Conservation (phyloP, 1,140 invertebrate genomes). For the Ceratosolen solmsi region DNA sequence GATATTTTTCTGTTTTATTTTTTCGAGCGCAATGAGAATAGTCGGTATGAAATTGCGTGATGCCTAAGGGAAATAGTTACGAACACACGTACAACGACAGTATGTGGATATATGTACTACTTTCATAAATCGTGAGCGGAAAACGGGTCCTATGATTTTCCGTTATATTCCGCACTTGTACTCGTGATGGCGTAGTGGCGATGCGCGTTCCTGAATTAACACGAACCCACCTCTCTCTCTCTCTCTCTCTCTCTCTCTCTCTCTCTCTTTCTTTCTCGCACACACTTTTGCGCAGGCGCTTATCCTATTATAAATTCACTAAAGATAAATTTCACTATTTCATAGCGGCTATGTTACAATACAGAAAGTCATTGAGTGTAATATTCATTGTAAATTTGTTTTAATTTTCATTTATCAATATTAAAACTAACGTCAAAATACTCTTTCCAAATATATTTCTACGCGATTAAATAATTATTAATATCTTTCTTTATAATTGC, state of each 20-base stretch:
- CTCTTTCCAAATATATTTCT: too few relatives aligned
- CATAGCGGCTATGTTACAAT: not conserved
- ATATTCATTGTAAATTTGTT: not conserved
- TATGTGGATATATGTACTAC: conserved; percentile 7
- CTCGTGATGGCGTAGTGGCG: not conserved
- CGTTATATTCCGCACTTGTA: conserved; percentile 20
- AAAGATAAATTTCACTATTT: not conserved
- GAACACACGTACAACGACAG: not conserved
- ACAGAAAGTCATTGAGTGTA: not conserved
- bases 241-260: too few relatives aligned
- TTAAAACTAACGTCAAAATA: too few relatives aligned
- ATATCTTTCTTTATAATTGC: too few relatives aligned
- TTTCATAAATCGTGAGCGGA: conserved; percentile 42
- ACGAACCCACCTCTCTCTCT: too few relatives aligned
- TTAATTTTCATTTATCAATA: too few relatives aligned
- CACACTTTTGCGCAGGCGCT: not conserved
- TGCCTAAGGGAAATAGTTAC: conserved; percentile 26
- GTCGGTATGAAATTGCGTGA: not conserved
- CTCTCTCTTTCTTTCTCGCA: too few relatives aligned
- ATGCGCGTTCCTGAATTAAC: not conserved
- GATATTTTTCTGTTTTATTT: conserved; percentile 11
- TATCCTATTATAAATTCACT: conserved; percentile 10
- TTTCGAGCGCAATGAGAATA: conserved; percentile 28
- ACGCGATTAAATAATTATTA: too few relatives aligned
- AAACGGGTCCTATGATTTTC: conserved; percentile 48